These are phyloP conservation scores for Catocala sponsa DNA, from an alignment of 2,888 invertebrate species.

Conservation along the genomic window DNA sequence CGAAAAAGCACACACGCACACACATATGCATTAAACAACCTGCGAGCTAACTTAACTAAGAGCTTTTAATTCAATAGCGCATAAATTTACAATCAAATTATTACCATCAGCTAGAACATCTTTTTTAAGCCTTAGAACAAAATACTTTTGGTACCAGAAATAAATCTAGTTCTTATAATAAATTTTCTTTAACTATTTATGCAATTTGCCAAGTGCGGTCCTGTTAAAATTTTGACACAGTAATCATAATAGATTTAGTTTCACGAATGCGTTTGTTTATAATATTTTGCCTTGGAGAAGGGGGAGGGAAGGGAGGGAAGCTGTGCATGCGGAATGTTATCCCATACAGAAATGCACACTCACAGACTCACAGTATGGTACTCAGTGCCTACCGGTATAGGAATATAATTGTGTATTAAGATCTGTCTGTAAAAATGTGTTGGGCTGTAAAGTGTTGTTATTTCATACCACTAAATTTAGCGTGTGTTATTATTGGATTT, in stretches of 20 bases:
- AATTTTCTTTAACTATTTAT: background rate
- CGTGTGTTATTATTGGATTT: constrained; percentile 43
- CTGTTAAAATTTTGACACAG: constrained; percentile 38
- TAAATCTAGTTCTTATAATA: background rate
- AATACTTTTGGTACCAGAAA: too few species aligned
- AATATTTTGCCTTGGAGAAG: constrained; percentile 18
- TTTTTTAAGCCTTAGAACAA: too few species aligned
- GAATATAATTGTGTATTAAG: constrained; percentile 1
- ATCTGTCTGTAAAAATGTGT: constrained; percentile 27
- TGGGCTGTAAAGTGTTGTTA: constrained; percentile 46
- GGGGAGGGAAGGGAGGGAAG: constrained; percentile 13
- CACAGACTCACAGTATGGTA: too few species aligned
- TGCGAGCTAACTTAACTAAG: too few species aligned
- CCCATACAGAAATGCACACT: constrained; percentile 13
- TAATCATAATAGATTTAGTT: constrained; percentile 44
- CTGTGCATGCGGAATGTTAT: constrained; percentile 3
- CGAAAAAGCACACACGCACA: too few species aligned
- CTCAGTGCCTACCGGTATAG: background rate
- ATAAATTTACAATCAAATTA: too few species aligned
- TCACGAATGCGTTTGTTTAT: constrained; percentile 36
- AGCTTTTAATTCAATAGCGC: too few species aligned
- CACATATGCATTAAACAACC: too few species aligned
- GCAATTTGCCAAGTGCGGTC: constrained; percentile 19
- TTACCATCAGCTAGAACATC: too few species aligned
- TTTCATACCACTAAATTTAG: constrained; percentile 41